Conservation (phyloP, 2,113 vertebrate genomes). For the Leptodactylus fuscus region DNA sequence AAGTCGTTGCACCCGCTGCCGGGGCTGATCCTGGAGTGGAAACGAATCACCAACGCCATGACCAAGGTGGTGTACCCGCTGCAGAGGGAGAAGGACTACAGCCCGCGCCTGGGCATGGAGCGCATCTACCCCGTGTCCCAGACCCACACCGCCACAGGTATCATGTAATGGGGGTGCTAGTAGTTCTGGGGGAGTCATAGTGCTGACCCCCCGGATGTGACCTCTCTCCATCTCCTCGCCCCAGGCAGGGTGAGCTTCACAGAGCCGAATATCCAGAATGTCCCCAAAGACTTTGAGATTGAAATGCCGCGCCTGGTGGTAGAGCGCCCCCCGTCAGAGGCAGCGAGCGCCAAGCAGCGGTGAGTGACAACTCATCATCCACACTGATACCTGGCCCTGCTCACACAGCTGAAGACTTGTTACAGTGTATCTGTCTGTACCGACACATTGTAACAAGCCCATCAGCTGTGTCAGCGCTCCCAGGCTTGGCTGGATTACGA, state of each 20-base stretch:
- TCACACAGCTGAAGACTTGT: background rate
- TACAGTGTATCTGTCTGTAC: background rate
- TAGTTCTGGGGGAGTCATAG: background rate
- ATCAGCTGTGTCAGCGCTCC: background rate
- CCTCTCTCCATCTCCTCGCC: background rate
- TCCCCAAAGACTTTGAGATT: constrained; percentile 97
- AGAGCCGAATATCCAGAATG: constrained; percentile 96
- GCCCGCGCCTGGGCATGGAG: constrained; percentile 85
- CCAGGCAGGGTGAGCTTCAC: constrained; percentile 91
- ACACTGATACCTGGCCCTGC: background rate
- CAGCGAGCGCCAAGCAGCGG: constrained; percentile 42
- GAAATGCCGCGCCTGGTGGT: constrained; percentile 82
- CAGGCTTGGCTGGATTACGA: too few relatives aligned
- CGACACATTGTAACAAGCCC: too few relatives aligned
- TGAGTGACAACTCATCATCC: background rate
- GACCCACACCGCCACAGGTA: constrained; percentile 95
- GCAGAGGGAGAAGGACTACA: constrained; percentile 84
- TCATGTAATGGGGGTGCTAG: too few relatives aligned
- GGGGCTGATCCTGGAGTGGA: constrained; percentile 93
- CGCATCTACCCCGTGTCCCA: constrained; percentile 90
- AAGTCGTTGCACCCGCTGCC: constrained; percentile 87
- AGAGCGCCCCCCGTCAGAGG: constrained; percentile 84
- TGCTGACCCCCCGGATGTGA: too few relatives aligned
- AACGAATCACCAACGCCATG: constrained; percentile 92
- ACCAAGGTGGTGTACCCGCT: constrained; percentile 95